Base-by-base conservation (phyloP, 1,140 invertebrate genomes). In the Liolophura sinensis region DNA sequence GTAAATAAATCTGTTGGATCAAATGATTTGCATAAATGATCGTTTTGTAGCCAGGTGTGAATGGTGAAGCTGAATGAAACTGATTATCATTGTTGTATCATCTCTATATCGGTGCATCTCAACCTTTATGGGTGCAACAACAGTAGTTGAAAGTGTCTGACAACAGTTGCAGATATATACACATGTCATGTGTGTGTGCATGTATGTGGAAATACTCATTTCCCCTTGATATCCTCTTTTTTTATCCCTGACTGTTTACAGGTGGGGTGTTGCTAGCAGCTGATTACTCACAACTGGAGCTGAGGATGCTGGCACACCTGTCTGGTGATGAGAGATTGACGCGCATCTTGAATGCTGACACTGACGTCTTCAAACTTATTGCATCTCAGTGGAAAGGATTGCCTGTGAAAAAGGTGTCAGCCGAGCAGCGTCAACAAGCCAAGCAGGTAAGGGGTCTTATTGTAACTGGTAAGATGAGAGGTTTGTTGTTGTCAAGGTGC, bases 211-310 rank as follows among this genome's bases (percentile, higher is more conserved):
- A 9, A 40, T 40, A 9, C 31, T 40, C 31, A 40, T 40, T 40
- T 3, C 31, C 31, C 31, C 9, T 40, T 40, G 31, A 40, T 5
- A 5, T 12, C n/a, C 3, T 5, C 24, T 54, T 54, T 54, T 54
- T 12, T 12, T 5, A 54, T 24, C 51, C 24, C n/a, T 20, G n/a
- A 54, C n/a, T 59, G 51, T 61, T 57, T 67, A 47, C 65, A 84
- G 88, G 85, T 61, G 82, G 81, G 47, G 65, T 86, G 18, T 84
- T 98, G 20, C 77, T 99, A 18, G 92, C 95, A 15, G 95, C 94
- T 0, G 97, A 99, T 85, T 99, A 96, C 84, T 96, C 93, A 77
- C 97, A 99, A 84, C 83, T 99, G 58, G 97, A 99, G 85, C 88
- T 99, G 75, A 87, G 97, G 71, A 90, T 99, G 66, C 87, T 99